Percentiles rank a stretch among this genome's conserved stretches.
Evolutionary conservation across 2,888 invertebrate species (phyloP).

Genomic region (Parnassius glacialis): DNA sequence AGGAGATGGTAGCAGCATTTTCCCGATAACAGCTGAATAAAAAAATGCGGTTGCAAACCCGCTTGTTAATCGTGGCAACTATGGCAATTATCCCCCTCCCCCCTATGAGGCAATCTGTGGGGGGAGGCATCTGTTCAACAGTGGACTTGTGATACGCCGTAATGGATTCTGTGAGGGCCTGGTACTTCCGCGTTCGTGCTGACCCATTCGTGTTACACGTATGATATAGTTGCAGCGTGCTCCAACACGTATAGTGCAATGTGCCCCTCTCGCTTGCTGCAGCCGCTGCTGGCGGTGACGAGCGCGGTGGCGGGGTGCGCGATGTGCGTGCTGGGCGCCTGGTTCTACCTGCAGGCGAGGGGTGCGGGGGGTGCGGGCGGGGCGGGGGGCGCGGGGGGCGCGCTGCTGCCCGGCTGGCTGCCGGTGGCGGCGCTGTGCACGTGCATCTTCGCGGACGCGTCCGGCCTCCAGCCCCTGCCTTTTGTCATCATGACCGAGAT

Average conservation of each 20-base stretch:
- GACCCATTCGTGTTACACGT: no score
- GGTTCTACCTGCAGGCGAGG: constrained; percentile 63
- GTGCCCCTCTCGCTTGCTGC: constrained; percentile 24
- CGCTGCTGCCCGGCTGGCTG: constrained; percentile 65
- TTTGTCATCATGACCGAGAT: constrained; percentile 76
- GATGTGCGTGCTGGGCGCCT: constrained; percentile 67
- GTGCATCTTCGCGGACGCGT: constrained; percentile 67
- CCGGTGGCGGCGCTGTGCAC: constrained; percentile 63
- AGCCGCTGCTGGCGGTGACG: constrained; percentile 71
- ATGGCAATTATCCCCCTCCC: no score
- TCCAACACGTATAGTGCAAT: background rate
- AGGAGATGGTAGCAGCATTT: no score
- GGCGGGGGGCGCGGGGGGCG: constrained; percentile 23
- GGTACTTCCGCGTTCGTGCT: background rate
- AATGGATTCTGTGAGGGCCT: background rate
- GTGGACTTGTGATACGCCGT: no score
- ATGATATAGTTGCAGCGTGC: no score
- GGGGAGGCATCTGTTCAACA: no score
- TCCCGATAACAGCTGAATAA: no score
- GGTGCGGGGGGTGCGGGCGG: constrained; percentile 24
- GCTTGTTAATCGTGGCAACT: no score
- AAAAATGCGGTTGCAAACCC: no score
- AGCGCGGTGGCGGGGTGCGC: constrained; percentile 66
- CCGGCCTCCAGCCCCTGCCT: constrained; percentile 68
- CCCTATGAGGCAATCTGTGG: no score